Base-by-base conservation (phyloP, 2,797 vertebrate genomes). In the Lindbergichthys nudifrons region DNA sequence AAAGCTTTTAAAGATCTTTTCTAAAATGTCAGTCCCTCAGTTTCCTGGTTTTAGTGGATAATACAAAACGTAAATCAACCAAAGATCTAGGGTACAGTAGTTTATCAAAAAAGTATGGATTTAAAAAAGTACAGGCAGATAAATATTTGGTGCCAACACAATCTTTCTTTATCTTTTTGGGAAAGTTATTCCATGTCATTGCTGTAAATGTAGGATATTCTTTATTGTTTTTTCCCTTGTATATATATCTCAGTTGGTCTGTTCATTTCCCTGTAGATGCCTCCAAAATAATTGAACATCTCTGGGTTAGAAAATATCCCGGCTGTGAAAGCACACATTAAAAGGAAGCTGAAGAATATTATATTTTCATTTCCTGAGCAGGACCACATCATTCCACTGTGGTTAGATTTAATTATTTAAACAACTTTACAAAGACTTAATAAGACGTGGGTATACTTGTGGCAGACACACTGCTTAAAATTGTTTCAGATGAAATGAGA, bases 351-450 rank as follows among this genome's bases (percentile, higher is more conserved):
- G 12, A 47, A 65, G n/a, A 32, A 45, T 36, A 41, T 56, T 47
- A 36, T 10, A 36, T 41, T 4, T 56, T 70, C 2, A 56, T 46
- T 61, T 18, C 54, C 42, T 23, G 21, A 70, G 72, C 48, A 30
- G 30, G 5, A 12, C 8, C 41, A 19, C n/a, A 26, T 42, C 1
- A 4, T 23, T 51, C 56, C 46, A 8, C 30, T 51, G 21, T 26
- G 41, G 69, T 70, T 16, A 26, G 13, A 71, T 56, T 73, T 73
- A 3, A 66, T 51, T 70, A 46, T 46, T 68, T 53, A 23, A 74
- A 30, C 3, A 18, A 47, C 16, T 60, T 69, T 23, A 50, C 5
- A 43, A 30, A 67, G 45, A 51, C 32, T 48, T 19, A 56, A 51
- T 41, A 51, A 65, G 18, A 21, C 16, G 7, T 21, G 32, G 13